A percentile compares a stretch with the other conserved stretches of the same genome.
These are phyloP conservation scores for Phaetusa simplex DNA, from an alignment of 2,113 vertebrate genomes.

Conservation along the genomic window DNA sequence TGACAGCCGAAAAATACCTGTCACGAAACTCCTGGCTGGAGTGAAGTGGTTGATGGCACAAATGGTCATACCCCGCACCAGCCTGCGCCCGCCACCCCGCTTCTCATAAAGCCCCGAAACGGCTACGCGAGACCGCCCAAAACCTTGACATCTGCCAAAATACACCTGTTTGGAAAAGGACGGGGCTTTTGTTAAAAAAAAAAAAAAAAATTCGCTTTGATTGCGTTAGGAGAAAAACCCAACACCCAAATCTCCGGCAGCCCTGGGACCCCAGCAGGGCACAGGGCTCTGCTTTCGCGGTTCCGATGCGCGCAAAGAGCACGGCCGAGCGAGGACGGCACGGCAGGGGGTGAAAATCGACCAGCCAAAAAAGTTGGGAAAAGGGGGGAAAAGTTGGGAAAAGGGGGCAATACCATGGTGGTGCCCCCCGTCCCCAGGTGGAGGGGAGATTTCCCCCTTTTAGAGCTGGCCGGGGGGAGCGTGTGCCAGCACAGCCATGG, in stretches of 20 bases:
- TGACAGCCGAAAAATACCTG: not conserved
- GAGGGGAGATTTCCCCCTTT: not conserved
- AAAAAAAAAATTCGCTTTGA: not conserved
- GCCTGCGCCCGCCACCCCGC: no score
- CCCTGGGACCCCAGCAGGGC: not conserved
- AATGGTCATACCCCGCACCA: not conserved
- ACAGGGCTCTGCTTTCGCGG: not conserved
- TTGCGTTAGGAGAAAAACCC: not conserved
- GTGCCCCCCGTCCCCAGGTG: no score
- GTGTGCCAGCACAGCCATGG: rapidly evolving
- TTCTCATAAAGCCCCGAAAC: not conserved
- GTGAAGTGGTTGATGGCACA: not conserved
- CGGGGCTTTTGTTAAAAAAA: not conserved
- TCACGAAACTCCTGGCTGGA: not conserved
- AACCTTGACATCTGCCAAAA: not conserved
- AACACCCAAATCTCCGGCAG: not conserved
- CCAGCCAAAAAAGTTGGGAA: not conserved
- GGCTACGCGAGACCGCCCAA: not conserved
- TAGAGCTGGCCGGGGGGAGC: rapidly evolving
- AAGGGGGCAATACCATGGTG: no score
- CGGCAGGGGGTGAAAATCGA: not conserved
- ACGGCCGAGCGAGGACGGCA: rapidly evolving
- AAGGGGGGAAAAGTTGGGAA: no score
- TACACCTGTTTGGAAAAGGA: not conserved
- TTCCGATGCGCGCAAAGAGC: rapidly evolving